Conservation (phyloP, 2,888 invertebrate species). For the Ecdyonurus torrentis region DNA sequence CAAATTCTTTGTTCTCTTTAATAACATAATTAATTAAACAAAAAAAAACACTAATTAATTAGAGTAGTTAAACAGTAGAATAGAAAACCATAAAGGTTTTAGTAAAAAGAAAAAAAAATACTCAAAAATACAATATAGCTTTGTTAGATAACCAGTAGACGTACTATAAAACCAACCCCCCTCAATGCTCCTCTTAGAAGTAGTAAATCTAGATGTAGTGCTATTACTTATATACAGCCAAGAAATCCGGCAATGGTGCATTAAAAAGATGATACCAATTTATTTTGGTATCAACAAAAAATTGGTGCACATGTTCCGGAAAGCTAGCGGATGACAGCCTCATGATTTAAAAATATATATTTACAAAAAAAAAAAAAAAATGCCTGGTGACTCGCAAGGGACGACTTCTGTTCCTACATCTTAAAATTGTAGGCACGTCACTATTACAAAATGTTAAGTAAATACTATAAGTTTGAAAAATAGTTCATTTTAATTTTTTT, state of each 20-base stretch:
- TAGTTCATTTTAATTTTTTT: too few relatives aligned
- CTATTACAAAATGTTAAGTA: too few relatives aligned
- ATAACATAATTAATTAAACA: too few relatives aligned
- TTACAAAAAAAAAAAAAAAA: too few relatives aligned
- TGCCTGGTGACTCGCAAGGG: not conserved
- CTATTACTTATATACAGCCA: too few relatives aligned
- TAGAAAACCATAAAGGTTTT: not conserved
- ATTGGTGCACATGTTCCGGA: too few relatives aligned
- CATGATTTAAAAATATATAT: too few relatives aligned
- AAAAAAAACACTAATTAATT: not conserved
- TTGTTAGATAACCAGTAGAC: not conserved
- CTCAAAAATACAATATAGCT: not conserved
- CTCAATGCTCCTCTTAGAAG: constrained; percentile 1
- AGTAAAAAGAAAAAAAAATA: not conserved
- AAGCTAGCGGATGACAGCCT: not conserved
- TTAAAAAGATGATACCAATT: not conserved
- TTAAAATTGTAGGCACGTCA: not conserved
- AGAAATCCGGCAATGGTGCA: not conserved
- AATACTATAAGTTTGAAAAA: too few relatives aligned
- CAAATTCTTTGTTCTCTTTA: not conserved
- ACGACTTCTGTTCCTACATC: not conserved
- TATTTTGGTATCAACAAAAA: not conserved
- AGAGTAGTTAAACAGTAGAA: not conserved
- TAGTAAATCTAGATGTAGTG: not conserved
- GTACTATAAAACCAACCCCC: not conserved